phyloP scores from a whole-genome alignment of 2,113 vertebrate genomes.

The Megalops atlanticus region DNA sequence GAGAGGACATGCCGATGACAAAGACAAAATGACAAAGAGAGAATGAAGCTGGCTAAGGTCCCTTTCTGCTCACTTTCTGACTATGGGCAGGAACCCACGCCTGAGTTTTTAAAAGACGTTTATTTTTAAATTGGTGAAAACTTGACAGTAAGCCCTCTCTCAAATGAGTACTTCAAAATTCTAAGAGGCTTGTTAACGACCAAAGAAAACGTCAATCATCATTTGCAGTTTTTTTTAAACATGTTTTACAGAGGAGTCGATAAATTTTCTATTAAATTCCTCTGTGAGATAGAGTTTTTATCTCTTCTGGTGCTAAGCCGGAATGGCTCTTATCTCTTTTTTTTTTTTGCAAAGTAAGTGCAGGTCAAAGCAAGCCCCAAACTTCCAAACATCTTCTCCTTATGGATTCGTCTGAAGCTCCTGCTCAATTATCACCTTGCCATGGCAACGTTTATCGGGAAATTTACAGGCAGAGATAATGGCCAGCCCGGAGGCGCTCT shows the following conservation, averaged over 20 bases:
- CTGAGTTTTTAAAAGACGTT: background rate
- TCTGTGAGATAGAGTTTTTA: background rate
- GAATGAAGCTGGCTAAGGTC: no score
- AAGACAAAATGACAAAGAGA: background rate
- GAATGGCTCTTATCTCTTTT: background rate
- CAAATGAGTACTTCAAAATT: background rate
- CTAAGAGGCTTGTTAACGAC: background rate
- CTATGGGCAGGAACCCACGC: background rate
- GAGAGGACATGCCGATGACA: background rate
- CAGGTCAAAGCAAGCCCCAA: slow-evolving; percentile 17
- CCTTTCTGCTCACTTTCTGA: background rate
- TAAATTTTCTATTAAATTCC: background rate
- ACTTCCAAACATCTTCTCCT: slow-evolving; percentile 18
- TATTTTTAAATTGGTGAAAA: background rate
- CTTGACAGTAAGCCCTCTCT: background rate
- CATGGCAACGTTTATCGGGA: slow-evolving; percentile 30
- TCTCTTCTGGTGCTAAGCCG: background rate
- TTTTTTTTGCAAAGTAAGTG: slow-evolving; percentile 1
- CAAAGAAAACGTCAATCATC: background rate
- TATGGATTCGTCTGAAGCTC: slow-evolving; percentile 24
- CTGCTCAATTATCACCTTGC: slow-evolving; percentile 30
- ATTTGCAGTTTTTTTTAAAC: background rate
- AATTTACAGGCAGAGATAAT: slow-evolving; percentile 27
- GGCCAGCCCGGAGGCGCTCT: slow-evolving; percentile 18
- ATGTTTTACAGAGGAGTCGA: background rate